phyloP scores from a whole-genome alignment of 64 coral and sea anemone genomes.

The Platygyra sinensis region DNA sequence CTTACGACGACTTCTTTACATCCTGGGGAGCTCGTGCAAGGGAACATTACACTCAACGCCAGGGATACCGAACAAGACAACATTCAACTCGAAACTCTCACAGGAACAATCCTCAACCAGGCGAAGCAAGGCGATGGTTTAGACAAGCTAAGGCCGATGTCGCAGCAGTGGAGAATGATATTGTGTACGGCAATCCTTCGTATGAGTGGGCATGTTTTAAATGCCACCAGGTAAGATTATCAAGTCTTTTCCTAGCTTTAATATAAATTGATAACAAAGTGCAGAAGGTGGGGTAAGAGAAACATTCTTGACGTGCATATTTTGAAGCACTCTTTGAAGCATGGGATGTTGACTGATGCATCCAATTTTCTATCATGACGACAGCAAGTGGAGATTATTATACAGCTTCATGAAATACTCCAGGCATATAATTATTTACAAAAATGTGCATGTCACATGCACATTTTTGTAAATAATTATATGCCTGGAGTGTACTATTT shows the following conservation, averaged over 20 bases:
- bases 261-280: not conserved
- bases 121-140: constrained; percentile 78
- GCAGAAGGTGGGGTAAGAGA: too few relatives aligned
- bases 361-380: too few relatives aligned
- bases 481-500: too few relatives aligned
- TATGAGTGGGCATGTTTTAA: constrained; percentile 86
- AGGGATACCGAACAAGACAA: not conserved
- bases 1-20: not conserved
- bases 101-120: constrained; percentile 70
- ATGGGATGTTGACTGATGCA: too few relatives aligned
- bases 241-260: not conserved
- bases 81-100: not conserved
- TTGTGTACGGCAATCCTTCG: not conserved
- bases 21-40: constrained; percentile 7
- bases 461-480: too few relatives aligned
- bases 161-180: constrained; percentile 50
- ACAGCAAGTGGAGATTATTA: too few relatives aligned
- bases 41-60: constrained; percentile 8
- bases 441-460: too few relatives aligned
- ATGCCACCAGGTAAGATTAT: constrained; percentile 70
- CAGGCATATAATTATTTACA: too few relatives aligned
- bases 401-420: too few relatives aligned
- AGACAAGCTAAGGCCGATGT: constrained; percentile 62
- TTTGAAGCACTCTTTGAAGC: too few relatives aligned
- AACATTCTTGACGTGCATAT: too few relatives aligned